These are phyloP conservation scores for Megalopta genalis DNA, from an alignment of 1,140 invertebrate species.

Conservation along the genomic window DNA sequence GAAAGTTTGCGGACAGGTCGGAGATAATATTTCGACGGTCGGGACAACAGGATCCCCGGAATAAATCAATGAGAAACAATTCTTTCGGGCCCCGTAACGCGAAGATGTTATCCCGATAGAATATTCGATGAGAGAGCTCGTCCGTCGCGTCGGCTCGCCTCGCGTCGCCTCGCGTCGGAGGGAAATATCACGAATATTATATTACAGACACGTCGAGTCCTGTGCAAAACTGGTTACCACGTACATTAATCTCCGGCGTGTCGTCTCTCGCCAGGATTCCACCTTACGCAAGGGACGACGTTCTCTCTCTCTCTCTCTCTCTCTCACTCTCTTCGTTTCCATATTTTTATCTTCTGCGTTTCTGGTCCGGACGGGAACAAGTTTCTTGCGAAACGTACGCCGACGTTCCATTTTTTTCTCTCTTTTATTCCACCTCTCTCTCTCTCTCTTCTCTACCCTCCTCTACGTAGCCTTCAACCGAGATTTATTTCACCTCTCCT, in stretches of 20 bases:
- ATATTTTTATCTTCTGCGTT: constrained; percentile 39
- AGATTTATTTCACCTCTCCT: constrained; percentile 16
- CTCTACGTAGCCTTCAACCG: no score
- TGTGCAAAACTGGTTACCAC: constrained; percentile 1
- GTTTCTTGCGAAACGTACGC: constrained; percentile 15
- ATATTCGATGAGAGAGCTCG: no score
- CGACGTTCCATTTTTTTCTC: not conserved
- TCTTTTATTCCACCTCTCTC: no score
- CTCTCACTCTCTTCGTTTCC: constrained; percentile 17
- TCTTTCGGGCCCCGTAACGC: no score
- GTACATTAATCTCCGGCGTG: constrained; percentile 25
- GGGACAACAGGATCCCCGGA: no score
- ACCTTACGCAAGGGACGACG: not conserved
- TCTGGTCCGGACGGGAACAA: not conserved
- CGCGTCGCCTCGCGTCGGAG: not conserved
- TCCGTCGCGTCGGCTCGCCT: no score
- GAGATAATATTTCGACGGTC: no score
- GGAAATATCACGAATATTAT: constrained; percentile 18
- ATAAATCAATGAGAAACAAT: no score
- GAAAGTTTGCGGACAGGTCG: no score
- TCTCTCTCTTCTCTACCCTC: no score
- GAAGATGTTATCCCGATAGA: no score
- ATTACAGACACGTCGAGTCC: constrained; percentile 1
- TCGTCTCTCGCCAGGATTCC: not conserved
- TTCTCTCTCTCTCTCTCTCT: no score